phyloP scores from a whole-genome alignment of 2,797 vertebrate genomes.

The Anguilla anguilla region DNA sequence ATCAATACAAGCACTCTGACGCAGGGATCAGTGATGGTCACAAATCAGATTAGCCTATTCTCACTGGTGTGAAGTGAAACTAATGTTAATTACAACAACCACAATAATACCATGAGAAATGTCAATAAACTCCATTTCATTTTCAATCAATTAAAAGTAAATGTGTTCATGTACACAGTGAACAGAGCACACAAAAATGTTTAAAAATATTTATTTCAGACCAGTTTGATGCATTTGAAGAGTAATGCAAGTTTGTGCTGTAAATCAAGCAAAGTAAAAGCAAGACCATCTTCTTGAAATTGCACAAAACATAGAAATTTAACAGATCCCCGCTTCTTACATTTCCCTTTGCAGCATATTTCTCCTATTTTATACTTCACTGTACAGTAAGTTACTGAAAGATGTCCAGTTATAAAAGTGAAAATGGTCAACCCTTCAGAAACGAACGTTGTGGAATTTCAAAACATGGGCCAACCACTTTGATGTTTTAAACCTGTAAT shows the following conservation, averaged over 20 bases:
- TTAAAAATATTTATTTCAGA: background rate
- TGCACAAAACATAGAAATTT: background rate
- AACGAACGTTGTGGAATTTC: background rate
- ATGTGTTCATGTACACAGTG: background rate
- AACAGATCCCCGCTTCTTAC: background rate
- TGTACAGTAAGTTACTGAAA: background rate
- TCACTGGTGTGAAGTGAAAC: too few relatives aligned
- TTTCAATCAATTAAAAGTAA: background rate
- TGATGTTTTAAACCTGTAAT: background rate
- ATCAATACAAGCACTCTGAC: background rate
- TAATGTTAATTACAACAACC: too few relatives aligned
- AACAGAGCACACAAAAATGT: background rate
- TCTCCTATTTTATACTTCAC: background rate
- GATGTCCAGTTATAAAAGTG: background rate
- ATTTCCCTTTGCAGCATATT: background rate
- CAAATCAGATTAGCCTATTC: background rate
- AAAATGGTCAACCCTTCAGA: background rate
- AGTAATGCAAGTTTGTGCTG: background rate
- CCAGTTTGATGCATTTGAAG: background rate
- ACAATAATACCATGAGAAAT: too few relatives aligned
- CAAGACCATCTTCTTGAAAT: background rate
- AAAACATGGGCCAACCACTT: slow-evolving; percentile 7
- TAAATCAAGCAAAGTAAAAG: background rate
- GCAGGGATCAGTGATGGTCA: background rate
- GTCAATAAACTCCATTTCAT: too few relatives aligned